Conservation (phyloP, 2,888 invertebrate genomes). For the Eristalis pertinax region DNA sequence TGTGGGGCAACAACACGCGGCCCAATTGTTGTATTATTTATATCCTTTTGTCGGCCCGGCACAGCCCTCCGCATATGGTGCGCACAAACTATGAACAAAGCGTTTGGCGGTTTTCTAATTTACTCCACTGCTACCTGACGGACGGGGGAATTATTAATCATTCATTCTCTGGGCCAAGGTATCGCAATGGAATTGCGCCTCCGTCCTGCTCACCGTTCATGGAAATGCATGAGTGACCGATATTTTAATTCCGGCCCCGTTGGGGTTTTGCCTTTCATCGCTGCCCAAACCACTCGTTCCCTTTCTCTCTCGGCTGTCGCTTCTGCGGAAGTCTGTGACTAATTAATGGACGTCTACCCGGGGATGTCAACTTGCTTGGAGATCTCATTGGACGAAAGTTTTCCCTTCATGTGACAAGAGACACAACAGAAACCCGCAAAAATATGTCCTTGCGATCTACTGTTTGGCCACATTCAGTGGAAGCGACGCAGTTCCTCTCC, state of each 20-base stretch:
- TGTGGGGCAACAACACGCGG: constrained; percentile 58
- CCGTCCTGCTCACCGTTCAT: constrained; percentile 14
- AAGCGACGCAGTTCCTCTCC: constrained; percentile 1
- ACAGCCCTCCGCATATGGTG: constrained; percentile 54
- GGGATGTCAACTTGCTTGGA: background rate
- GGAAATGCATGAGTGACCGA: constrained; percentile 29
- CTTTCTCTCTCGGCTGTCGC: background rate
- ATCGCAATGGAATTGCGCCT: constrained; percentile 19
- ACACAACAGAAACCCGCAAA: background rate
- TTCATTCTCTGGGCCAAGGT: constrained; percentile 24
- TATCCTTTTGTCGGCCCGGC: constrained; percentile 66
- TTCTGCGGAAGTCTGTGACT: background rate
- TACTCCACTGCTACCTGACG: constrained; percentile 41
- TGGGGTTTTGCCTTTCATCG: constrained; percentile 15
- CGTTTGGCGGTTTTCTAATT: constrained; percentile 50
- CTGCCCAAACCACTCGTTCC: background rate
- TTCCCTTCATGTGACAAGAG: background rate
- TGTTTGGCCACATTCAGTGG: constrained; percentile 33
- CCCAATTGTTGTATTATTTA: constrained; percentile 72
- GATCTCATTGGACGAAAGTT: background rate
- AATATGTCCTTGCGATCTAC: constrained; percentile 31
- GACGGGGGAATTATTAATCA: constrained; percentile 49
- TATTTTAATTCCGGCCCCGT: constrained; percentile 9
- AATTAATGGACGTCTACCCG: background rate
- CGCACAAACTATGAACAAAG: constrained; percentile 50